phyloP scores from a whole-genome alignment of 2,113 vertebrate genomes.

The Hippocampus guttulatus region DNA sequence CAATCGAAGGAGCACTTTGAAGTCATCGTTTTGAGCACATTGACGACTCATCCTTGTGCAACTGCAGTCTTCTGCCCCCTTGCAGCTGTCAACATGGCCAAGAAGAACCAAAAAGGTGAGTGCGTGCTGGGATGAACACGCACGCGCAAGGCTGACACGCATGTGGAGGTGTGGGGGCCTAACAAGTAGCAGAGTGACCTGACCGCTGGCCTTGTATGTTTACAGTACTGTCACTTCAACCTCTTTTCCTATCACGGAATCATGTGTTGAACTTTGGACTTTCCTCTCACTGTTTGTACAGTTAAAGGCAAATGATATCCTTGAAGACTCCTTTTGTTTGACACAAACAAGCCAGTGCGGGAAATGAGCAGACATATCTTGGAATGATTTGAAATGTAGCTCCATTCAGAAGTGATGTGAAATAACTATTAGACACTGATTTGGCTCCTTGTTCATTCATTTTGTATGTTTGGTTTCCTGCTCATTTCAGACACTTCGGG shows the following conservation, averaged over 20 bases:
- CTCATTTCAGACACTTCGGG: slow-evolving; percentile 79
- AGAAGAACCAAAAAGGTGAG: slow-evolving; percentile 73
- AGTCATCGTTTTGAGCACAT: slow-evolving; percentile 10
- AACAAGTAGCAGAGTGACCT: background rate
- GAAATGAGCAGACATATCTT: background rate
- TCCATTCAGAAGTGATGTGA: background rate
- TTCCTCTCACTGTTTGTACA: slow-evolving; percentile 9
- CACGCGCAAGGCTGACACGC: background rate
- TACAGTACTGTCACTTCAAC: slow-evolving; percentile 30
- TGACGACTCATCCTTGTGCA: background rate
- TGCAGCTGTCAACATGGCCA: slow-evolving; percentile 62
- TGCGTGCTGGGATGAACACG: background rate
- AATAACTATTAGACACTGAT: background rate
- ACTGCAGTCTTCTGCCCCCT: background rate
- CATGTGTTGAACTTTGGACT: slow-evolving; percentile 42
- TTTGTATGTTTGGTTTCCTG: slow-evolving; percentile 10
- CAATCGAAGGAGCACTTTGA: slow-evolving; percentile 9
- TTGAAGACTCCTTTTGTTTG: background rate
- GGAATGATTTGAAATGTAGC: background rate
- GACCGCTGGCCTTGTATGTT: slow-evolving; percentile 3
- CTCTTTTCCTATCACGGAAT: slow-evolving; percentile 42
- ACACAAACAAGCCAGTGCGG: background rate
- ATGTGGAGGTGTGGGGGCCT: background rate
- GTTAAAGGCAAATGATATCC: slow-evolving; percentile 1
- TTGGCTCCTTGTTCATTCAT: background rate